phyloP scores from a whole-genome alignment of 1,140 invertebrate genomes.

The Drosophila serrata region DNA sequence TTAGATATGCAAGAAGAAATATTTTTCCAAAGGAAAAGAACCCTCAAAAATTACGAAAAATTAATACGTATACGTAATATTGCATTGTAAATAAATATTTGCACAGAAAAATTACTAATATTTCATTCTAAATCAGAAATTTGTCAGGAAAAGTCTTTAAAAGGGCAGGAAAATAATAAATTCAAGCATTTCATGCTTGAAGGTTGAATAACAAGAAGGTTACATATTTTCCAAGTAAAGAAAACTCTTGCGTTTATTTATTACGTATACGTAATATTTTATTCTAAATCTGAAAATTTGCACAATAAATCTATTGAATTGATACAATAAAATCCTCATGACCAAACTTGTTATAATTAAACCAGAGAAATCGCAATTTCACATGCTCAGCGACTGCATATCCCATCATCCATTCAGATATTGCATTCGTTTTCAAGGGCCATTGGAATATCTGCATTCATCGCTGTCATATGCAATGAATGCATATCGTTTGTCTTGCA shows the following conservation, averaged over 20 bases:
- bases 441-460: conserved; percentile 25
- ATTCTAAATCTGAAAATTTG: background rate
- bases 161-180: too few species aligned
- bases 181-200: too few species aligned
- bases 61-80: too few species aligned
- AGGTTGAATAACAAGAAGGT: too few species aligned
- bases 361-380: background rate
- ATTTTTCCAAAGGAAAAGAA: too few species aligned
- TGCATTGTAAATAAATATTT: background rate
- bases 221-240: background rate
- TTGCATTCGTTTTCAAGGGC: conserved; percentile 29
- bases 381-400: background rate
- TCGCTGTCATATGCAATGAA: conserved; percentile 42
- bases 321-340: too few species aligned
- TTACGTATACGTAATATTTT: too few species aligned
- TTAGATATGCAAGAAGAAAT: too few species aligned
- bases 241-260: too few species aligned
- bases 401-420: background rate
- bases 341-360: background rate
- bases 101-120: background rate
- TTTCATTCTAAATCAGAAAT: background rate
- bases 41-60: too few species aligned
- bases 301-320: background rate
- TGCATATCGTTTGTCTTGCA: conserved; percentile 47
- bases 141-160: too few species aligned